A percentile compares a stretch with the other conserved stretches of the same genome.
These are phyloP conservation scores for Dasypolia templi DNA, from an alignment of 2,888 invertebrate species.

Conservation along the genomic window DNA sequence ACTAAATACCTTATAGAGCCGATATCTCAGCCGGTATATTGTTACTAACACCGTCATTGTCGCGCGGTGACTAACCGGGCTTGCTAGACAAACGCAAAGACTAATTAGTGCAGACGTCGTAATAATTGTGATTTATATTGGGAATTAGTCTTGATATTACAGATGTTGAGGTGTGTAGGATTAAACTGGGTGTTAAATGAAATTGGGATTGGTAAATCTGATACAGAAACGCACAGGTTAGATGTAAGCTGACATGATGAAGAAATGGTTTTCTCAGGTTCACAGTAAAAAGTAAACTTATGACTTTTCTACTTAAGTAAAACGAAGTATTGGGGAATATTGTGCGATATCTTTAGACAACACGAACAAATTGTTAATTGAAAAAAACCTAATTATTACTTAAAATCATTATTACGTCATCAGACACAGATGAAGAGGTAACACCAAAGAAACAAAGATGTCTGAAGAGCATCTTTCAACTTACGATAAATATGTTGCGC, in stretches of 20 bases:
- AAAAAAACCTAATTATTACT: no score
- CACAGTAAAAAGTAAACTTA: no score
- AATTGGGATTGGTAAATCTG: neutral
- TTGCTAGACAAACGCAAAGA: slow-evolving; percentile 64
- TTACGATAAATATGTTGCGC: no score
- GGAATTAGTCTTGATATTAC: neutral
- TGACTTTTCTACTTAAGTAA: no score
- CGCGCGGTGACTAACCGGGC: slow-evolving; percentile 71
- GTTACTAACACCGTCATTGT: slow-evolving; percentile 69
- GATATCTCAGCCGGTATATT: slow-evolving; percentile 65
- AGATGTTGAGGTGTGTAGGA: neutral
- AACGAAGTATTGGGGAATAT: no score
- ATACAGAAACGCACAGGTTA: neutral
- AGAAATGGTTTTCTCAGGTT: no score
- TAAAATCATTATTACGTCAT: no score
- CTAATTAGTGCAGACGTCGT: slow-evolving; percentile 44
- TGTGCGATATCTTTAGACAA: no score
- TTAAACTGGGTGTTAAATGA: neutral
- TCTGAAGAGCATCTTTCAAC: no score
- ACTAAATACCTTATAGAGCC: slow-evolving; percentile 65
- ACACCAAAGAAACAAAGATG: no score
- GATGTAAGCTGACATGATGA: neutral
- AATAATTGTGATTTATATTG: slow-evolving; percentile 17
- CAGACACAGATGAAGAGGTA: no score
- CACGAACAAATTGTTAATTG: no score